Base-by-base conservation (phyloP, 2,888 invertebrate species). In the Agapostemon virescens region DNA sequence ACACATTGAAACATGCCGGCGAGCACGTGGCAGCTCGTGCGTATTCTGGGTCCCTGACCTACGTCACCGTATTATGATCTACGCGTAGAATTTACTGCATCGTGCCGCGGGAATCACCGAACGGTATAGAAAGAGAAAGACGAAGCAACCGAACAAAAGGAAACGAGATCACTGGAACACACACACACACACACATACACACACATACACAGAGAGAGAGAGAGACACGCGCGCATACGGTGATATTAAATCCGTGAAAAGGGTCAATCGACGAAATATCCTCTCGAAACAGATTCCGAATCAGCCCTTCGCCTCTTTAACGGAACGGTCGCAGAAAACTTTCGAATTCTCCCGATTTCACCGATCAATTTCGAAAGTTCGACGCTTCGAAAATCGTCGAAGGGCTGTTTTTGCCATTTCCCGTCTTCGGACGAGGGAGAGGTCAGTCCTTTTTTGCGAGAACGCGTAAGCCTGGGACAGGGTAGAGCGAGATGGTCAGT, bases 1-100 rank as follows among this genome's bases (percentile, higher is more conserved):
- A 86, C 79, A 80, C 87, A 77, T 79, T 74, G 83, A 81, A 83
- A 84, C 84, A 75, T 63, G 76, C 79, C 66, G 75, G 45, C 72
- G 84, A 87, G 87, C 87, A 87, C 87, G 87, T 87, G 87, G 86
- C 87, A 63, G 79, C 73, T 81, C 84, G 84, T 87, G 88, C 84
- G 84, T 85, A 86, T 86, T 83, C 79, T 83, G 86, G 86, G 89
- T 88, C 88, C 90, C 89, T 90, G 90, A 90, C 90, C 90, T 90
- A 90, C 89, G 87, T 61, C 74, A 87, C 83, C 68, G 82, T 83
- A 85, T 87, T 87, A 87, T 87, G 87, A 87, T 87, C 87, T 87
- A 87, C 78, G 86, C 79, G 80, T 87, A 85, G 76, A 87, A 86
- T 78, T 87, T 82, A 87, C 80, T 76, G 79, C 78, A 82, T 67